These are phyloP conservation scores for Heliconius charithonia DNA, from an alignment of 2,888 invertebrate species.

Conservation along the genomic window DNA sequence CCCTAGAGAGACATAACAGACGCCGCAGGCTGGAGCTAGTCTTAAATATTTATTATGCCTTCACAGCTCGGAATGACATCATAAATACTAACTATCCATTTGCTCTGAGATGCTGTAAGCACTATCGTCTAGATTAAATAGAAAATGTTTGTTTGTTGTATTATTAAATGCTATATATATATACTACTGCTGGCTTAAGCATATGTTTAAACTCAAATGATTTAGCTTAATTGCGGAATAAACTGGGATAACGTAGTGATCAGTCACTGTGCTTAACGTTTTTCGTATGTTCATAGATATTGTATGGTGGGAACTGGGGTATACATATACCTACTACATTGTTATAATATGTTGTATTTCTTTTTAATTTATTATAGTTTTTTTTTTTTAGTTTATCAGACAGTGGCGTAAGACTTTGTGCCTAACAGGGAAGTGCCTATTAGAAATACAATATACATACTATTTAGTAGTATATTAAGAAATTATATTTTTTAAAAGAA, in stretches of 20 bases:
- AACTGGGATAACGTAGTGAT: not conserved
- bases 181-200: not conserved
- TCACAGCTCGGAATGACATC: constrained; percentile 40
- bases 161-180: not conserved
- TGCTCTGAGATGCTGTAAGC: constrained; percentile 25
- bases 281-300: not conserved
- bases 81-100: constrained; percentile 40
- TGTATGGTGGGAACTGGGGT: not conserved
- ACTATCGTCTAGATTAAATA: constrained; percentile 30
- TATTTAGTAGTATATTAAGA: too few relatives aligned
- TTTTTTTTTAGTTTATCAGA: too few relatives aligned
- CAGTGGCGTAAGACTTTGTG: too few relatives aligned
- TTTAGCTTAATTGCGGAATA: not conserved
- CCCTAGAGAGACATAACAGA: constrained; percentile 37
- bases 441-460: too few relatives aligned
- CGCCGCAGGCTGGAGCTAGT: constrained; percentile 33
- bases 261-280: not conserved
- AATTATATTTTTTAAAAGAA: too few relatives aligned
- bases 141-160: constrained; percentile 19
- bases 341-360: too few relatives aligned
- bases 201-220: not conserved
- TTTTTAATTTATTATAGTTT: too few relatives aligned
- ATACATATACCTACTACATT: too few relatives aligned
- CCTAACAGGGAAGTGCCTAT: too few relatives aligned
- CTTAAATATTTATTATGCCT: constrained; percentile 46